Evolutionary conservation across 2,888 invertebrate genomes (phyloP), one percentile per base, ranked within the genome.

Genomic region (Stenodera caucasica): DNA sequence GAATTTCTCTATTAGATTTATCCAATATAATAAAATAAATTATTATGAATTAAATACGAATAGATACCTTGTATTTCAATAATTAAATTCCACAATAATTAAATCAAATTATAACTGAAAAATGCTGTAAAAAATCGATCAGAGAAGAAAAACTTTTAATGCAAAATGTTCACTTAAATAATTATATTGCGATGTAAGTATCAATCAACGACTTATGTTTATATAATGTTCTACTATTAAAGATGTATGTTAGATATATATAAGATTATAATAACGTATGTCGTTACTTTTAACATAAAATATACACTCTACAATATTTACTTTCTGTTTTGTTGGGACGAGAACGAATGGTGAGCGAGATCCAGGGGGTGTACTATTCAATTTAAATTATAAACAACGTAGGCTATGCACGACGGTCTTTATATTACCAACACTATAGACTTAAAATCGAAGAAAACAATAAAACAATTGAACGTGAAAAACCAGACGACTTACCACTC

Each of bases 161-260:
- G 80, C 78, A 80, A 80, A 80, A 80, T 78, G 78, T 79, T 77
- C 78, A 77, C 79, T 80, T 81, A 81, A 81, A 80, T 80, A 80
- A 80, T 80, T 81, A 80, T 80, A 80, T 80, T 76, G 78, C 76
- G 75, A 26, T 72, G 67, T 70, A 66, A 65, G 76, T 69, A 71
- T 66, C 70, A 68, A 78, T 71, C 77, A 69, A 69, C 71, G 78
- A 79, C 77, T 66, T 67, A 72, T 72, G 76, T 77, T 72, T 71
- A 69, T 68, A 70, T 21, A 69, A 73, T 72, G 72, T 72, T 71
- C 67, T 56, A 65, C 64, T 67, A 60, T 65, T 63, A 72, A 75
- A 77, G 76, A 76, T 72, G 67, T 63, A 74, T 14, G 0, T 45
- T 58, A 72, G 75, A 75, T 70, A 68, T 70, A 72, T 64, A 70